Evolutionary conservation across 2,797 vertebrate species (phyloP).

Genomic region (Diceros bicornis): DNA sequence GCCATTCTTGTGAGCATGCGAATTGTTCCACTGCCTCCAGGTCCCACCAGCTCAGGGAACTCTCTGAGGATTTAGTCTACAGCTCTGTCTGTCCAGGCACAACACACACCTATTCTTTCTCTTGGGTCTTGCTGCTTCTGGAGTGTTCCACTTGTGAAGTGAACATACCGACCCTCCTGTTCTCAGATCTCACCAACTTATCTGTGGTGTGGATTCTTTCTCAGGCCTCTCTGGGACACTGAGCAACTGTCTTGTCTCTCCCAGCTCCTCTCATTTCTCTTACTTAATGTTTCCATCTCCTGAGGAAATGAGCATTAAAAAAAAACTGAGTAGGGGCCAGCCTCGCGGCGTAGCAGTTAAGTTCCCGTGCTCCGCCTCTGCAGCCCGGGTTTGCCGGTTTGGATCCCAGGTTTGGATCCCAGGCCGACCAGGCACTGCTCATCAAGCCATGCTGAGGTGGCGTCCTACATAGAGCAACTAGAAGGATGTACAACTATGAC

Average conservation of each 20-base stretch:
- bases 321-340: background rate
- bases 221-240: background rate
- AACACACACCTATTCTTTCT: background rate
- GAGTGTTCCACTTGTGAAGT: background rate
- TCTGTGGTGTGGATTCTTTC: background rate
- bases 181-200: background rate
- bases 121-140: background rate
- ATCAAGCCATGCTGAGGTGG: too few relatives aligned
- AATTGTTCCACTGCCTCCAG: background rate
- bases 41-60: too few relatives aligned
- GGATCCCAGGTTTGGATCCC: too few relatives aligned
- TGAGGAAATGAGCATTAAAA: background rate
- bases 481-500: too few relatives aligned
- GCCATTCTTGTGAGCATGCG: background rate
- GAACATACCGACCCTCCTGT: accelerated
- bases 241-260: background rate
- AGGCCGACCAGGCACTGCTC: too few relatives aligned
- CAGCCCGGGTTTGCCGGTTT: too few relatives aligned
- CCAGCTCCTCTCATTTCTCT: background rate
- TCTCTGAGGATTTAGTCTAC: background rate
- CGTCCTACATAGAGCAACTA: too few relatives aligned
- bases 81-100: background rate
- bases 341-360: too few relatives aligned
- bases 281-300: background rate
- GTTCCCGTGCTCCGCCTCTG: too few relatives aligned